Percentiles rank a stretch among this genome's conserved stretches.
phyloP scores from a whole-genome alignment of 2,797 vertebrate genomes.

The Phataginus tricuspis region DNA sequence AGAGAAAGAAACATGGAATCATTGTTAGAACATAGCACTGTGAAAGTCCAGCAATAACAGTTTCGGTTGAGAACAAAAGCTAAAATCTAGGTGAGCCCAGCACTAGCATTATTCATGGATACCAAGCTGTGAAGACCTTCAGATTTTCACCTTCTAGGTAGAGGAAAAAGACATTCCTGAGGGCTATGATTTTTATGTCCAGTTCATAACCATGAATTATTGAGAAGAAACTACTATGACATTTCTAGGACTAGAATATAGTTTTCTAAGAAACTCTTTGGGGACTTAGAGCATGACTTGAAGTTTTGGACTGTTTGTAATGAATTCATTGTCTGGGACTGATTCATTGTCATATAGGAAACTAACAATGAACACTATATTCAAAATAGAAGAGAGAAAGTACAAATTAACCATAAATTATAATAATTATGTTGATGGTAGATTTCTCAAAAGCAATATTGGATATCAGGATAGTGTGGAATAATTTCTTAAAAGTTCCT shows the following conservation, averaged over 20 bases:
- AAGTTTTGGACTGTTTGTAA: not conserved
- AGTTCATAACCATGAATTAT: not conserved
- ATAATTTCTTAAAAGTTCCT: not conserved
- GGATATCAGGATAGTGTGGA: not conserved
- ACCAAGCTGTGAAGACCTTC: not conserved
- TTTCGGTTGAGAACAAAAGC: not conserved
- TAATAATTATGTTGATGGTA: not conserved
- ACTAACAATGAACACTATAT: not conserved
- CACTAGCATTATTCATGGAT: not conserved
- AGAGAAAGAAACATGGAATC: not conserved
- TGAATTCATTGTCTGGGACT: not conserved
- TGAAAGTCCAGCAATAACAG: not conserved
- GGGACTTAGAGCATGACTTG: not conserved
- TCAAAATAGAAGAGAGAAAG: not conserved
- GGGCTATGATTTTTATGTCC: not conserved
- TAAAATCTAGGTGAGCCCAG: not conserved
- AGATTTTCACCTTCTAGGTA: not conserved
- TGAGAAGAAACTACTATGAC: not conserved
- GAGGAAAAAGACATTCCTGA: not conserved
- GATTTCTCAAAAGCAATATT: not conserved
- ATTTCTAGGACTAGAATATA: not conserved
- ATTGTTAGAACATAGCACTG: not conserved
- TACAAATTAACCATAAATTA: not conserved
- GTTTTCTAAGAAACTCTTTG: not conserved
- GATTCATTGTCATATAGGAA: not conserved